Percentiles rank a stretch among this genome's conserved stretches.
Evolutionary conservation across 1,140 invertebrate species (phyloP).

Genomic region (Vanessa atalanta): DNA sequence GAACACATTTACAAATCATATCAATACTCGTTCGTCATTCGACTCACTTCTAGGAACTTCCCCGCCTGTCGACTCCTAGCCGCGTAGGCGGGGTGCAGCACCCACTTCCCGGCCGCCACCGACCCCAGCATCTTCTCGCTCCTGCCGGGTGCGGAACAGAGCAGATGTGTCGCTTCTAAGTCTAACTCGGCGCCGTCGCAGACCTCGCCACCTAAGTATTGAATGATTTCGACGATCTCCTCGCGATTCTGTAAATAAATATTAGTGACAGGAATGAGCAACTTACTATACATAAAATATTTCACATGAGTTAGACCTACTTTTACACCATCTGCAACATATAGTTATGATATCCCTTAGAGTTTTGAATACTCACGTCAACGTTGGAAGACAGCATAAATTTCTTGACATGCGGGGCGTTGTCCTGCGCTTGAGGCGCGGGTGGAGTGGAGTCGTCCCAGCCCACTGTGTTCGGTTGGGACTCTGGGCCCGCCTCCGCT

Average conservation of each 20-base stretch:
- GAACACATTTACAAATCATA: too few relatives aligned
- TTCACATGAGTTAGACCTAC: too few relatives aligned
- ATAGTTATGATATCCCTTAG: background rate
- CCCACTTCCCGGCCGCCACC: conserved; percentile 93
- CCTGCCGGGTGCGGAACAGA: conserved; percentile 86
- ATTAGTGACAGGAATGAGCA: background rate
- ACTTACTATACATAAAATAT: too few relatives aligned
- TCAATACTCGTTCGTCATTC: background rate
- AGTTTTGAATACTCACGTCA: conserved; percentile 55
- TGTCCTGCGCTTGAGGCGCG: conserved; percentile 40
- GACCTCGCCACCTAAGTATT: conserved; percentile 85
- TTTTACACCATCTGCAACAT: too few relatives aligned
- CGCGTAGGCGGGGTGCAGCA: conserved; percentile 90
- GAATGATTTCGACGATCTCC: conserved; percentile 78
- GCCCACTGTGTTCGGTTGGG: conserved; percentile 74
- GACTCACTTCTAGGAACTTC: conserved; percentile 82
- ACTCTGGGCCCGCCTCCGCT: conserved; percentile 60
- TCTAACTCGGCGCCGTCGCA: conserved; percentile 84
- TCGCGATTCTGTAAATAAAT: conserved; percentile 62
- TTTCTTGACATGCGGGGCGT: conserved; percentile 46
- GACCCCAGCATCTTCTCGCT: conserved; percentile 93
- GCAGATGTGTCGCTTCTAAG: conserved; percentile 86
- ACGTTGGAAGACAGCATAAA: conserved; percentile 78
- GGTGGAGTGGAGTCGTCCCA: conserved; percentile 70
- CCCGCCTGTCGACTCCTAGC: conserved; percentile 83